phyloP scores from a whole-genome alignment of 2,113 vertebrate genomes.

The Collichthys lucidus region DNA sequence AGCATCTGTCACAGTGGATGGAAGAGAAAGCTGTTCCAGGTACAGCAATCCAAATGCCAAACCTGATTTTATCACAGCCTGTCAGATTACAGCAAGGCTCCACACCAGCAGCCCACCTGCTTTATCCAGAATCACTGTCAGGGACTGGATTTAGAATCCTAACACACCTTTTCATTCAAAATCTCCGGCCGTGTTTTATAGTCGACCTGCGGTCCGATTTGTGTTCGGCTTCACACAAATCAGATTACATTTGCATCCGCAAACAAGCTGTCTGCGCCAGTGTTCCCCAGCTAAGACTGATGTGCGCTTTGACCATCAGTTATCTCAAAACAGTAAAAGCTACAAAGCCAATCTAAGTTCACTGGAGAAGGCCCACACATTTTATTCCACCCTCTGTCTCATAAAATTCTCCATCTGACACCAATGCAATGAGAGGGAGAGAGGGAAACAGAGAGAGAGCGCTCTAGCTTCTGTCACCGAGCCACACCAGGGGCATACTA shows the following conservation, averaged over 20 bases:
- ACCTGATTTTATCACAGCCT: constrained; percentile 64
- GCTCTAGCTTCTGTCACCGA: constrained; percentile 60
- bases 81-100: constrained; percentile 56
- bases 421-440: constrained; percentile 28
- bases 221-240: constrained; percentile 21
- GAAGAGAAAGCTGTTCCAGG: constrained; percentile 52
- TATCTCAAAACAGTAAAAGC: constrained; percentile 42
- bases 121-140: constrained; percentile 1
- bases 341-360: constrained; percentile 55
- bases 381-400: constrained; percentile 65
- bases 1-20: constrained; percentile 65
- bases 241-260: constrained; percentile 37
- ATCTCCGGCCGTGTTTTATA: constrained; percentile 8
- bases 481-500: constrained; percentile 72
- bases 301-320: constrained; percentile 24
- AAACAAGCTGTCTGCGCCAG: constrained; percentile 42
- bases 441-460: constrained; percentile 2
- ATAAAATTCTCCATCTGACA: constrained; percentile 70
- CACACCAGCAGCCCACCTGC: constrained; percentile 34
- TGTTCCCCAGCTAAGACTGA: constrained; percentile 11
- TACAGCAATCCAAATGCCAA: constrained; percentile 66
- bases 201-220: constrained; percentile 26
- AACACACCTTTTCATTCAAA: neutral
- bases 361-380: constrained; percentile 38
- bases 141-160: constrained; percentile 24